A percentile compares a stretch with the other conserved stretches of the same genome.
Evolutionary conservation across 1,140 invertebrate species (phyloP).

Genomic region (Drosophila sturtevanti): DNA sequence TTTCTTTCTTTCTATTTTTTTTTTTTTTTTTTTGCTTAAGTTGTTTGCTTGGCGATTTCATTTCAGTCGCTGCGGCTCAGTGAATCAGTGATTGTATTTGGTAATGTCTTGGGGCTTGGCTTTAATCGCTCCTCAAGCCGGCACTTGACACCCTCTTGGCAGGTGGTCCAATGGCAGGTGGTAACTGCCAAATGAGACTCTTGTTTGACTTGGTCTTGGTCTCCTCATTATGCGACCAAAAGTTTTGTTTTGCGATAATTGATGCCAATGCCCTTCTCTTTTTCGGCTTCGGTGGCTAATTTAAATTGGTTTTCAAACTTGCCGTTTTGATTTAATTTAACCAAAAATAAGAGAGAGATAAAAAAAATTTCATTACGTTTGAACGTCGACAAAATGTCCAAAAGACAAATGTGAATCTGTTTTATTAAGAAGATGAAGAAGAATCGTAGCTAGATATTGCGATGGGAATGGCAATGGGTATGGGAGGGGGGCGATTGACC

Average conservation of each 20-base stretch:
- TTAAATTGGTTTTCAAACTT: slow-evolving; percentile 44
- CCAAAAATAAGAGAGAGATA: background rate
- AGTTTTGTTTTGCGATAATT: slow-evolving; percentile 38
- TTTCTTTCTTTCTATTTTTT: no score
- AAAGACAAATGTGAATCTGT: slow-evolving; percentile 47
- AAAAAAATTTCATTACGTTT: slow-evolving; percentile 39
- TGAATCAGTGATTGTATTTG: slow-evolving; percentile 51
- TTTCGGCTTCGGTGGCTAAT: slow-evolving; percentile 25
- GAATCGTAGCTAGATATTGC: no score
- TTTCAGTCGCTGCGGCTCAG: slow-evolving; percentile 52
- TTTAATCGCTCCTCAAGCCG: slow-evolving; percentile 42
- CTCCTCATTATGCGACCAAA: slow-evolving; percentile 40
- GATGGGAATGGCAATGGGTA: no score
- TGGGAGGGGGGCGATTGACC: slow-evolving; percentile 11
- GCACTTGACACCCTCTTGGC: slow-evolving; percentile 35
- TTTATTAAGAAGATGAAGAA: background rate
- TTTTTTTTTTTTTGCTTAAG: slow-evolving; percentile 21
- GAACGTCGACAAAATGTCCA: slow-evolving; percentile 1
- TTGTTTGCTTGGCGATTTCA: slow-evolving; percentile 56
- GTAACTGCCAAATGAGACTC: slow-evolving; percentile 41
- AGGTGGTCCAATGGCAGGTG: slow-evolving; percentile 30
- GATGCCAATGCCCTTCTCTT: background rate
- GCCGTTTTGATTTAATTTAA: slow-evolving; percentile 51
- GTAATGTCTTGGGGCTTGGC: slow-evolving; percentile 36
- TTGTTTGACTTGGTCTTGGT: slow-evolving; percentile 53